Conservation (phyloP, 2,888 invertebrate species). For the Petrolisthes manimaculis region DNA sequence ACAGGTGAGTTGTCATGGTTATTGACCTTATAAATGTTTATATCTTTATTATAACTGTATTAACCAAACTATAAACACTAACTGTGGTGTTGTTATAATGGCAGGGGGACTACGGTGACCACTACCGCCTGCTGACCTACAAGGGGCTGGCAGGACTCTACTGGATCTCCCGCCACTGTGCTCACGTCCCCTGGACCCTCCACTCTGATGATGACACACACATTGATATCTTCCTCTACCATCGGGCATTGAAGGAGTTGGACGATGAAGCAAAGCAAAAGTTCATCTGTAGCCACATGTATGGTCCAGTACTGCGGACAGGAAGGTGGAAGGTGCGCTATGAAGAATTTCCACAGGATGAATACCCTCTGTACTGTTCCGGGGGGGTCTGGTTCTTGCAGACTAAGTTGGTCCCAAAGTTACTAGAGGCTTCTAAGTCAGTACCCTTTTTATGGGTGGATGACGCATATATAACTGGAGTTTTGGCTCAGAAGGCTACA, state of each 20-base stretch:
- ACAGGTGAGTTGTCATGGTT: constrained; percentile 21
- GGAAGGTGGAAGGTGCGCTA: constrained; percentile 68
- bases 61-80: too few species aligned
- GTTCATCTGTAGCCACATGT: constrained; percentile 44
- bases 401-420: constrained; percentile 66
- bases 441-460: constrained; percentile 73
- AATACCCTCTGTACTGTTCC: constrained; percentile 68
- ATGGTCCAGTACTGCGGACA: constrained; percentile 66
- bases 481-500: constrained; percentile 65
- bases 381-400: constrained; percentile 68
- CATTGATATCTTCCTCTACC: constrained; percentile 63
- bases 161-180: constrained; percentile 66
- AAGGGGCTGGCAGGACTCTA: constrained; percentile 67
- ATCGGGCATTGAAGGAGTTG: constrained; percentile 11
- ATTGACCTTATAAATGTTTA: too few species aligned
- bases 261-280: background rate
- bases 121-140: constrained; percentile 67
- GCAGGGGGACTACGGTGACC: constrained; percentile 66
- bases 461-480: constrained; percentile 72
- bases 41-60: too few species aligned
- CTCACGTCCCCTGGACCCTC: constrained; percentile 61
- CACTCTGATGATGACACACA: constrained; percentile 67
- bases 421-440: constrained; percentile 69
- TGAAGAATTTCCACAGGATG: constrained; percentile 67
- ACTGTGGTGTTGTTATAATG: too few species aligned